Base-by-base conservation (phyloP, 2,888 invertebrate genomes). In the Aphodius granarius region DNA sequence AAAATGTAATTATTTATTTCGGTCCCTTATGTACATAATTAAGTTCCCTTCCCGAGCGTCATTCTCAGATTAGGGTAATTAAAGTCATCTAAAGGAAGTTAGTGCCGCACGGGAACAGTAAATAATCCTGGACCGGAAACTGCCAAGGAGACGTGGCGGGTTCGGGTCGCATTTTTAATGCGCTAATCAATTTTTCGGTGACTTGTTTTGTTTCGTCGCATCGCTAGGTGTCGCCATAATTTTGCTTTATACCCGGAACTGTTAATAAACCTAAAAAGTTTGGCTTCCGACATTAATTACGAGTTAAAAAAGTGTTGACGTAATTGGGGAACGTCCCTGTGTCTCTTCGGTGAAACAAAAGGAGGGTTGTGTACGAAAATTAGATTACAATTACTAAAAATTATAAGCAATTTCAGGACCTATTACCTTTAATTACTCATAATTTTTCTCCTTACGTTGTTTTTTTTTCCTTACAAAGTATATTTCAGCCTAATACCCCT, bases 11-110 rank as follows among this genome's bases (percentile, higher is more conserved):
- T 79, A 80, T 80, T 80, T 80, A 80, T 78, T 78, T 75, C 75
- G 73, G 73, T 72, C 70, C 77, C 73, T 74, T 71, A 63, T 76
- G 77, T 74, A 76, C 74, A 76, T 78, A 78, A 78, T 77, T 78
- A 78, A 75, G 75, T 73, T 43, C 75, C 74, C 78, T 71, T 75
- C 75, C 72, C 77, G 63, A 70, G 76, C 77, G 78, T 80, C 79
- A 79, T 79, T 75, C 78, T 78, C 76, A 80, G 80, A 80, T 79
- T 81, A 80, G 78, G 78, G 80, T 79, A 81, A 81, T 81, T 81
- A 81, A 80, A 81, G 80, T 79, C 79, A 77, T 78, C 75, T 78
- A 73, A 78, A 80, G 79, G 77, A 78, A 80, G 76, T 81, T 80
- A 79, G 79, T 78, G 78, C 76, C 80, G 76, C 80, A 71, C 62